Conservation (phyloP, 2,888 invertebrate species). For the Lysandra coridon region DNA sequence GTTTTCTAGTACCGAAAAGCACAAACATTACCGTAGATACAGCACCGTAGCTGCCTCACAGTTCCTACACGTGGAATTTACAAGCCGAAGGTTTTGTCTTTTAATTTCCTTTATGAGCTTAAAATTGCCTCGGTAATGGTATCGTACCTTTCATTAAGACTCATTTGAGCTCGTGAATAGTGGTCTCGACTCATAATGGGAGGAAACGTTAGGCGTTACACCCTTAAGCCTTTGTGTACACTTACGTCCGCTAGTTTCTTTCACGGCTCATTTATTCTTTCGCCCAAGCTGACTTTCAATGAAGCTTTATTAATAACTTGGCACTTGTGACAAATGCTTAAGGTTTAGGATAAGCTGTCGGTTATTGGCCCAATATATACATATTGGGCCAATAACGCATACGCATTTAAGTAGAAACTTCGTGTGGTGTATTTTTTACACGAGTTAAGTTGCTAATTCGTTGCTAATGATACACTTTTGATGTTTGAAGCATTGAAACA, state of each 20-base stretch:
- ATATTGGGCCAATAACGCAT: too few relatives aligned
- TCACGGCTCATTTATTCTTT: constrained; percentile 61
- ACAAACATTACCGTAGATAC: not conserved
- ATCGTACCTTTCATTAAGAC: constrained; percentile 75
- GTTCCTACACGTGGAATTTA: not conserved
- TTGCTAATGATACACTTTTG: too few relatives aligned
- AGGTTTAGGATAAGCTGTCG: not conserved
- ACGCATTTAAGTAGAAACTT: not conserved
- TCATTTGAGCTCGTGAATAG: constrained; percentile 70
- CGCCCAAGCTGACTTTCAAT: constrained; percentile 53
- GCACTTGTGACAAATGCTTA: constrained; percentile 50
- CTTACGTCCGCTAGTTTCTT: constrained; percentile 55
- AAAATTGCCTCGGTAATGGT: constrained; percentile 74
- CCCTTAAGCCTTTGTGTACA: constrained; percentile 65
- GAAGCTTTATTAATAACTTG: constrained; percentile 61
- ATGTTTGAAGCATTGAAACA: too few relatives aligned
- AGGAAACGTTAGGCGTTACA: constrained; percentile 65
- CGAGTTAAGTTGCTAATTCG: too few relatives aligned
- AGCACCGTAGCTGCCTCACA: not conserved
- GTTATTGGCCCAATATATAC: not conserved
- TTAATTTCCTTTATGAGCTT: constrained; percentile 75
- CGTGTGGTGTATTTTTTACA: not conserved
- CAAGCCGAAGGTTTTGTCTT: constrained; percentile 46
- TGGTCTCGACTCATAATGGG: constrained; percentile 66
- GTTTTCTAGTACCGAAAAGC: not conserved